These are phyloP conservation scores for Aethina tumida DNA, from an alignment of 1,140 invertebrate species.

Conservation along the genomic window DNA sequence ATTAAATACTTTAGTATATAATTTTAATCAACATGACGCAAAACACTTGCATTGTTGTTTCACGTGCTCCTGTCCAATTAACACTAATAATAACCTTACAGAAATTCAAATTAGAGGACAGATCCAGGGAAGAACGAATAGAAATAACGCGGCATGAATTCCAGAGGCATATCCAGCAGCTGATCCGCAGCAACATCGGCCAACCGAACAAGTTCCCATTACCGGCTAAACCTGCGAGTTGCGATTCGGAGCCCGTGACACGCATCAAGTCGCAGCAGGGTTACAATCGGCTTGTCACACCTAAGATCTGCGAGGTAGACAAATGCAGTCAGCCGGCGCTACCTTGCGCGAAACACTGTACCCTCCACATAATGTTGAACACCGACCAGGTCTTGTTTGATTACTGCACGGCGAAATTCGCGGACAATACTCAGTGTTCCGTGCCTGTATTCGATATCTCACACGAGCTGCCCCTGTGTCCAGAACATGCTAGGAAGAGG, in stretches of 20 bases:
- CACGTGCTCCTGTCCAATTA: too few relatives aligned
- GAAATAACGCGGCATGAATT: conserved; percentile 35
- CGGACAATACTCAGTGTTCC: conserved; percentile 79
- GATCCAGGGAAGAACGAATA: conserved; percentile 32
- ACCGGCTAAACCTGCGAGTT: conserved; percentile 10
- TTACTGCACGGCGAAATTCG: conserved; percentile 80
- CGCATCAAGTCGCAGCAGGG: conserved; percentile 4
- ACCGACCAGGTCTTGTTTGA: conserved; percentile 79
- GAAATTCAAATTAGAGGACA: conserved; percentile 34
- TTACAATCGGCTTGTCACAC: conserved; percentile 20
- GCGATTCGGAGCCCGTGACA: not conserved
- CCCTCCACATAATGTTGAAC: conserved; percentile 78
- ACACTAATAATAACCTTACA: too few relatives aligned
- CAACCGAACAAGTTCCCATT: conserved; percentile 19
- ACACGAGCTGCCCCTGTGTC: conserved; percentile 74
- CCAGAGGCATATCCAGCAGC: conserved; percentile 30
- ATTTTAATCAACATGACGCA: too few relatives aligned
- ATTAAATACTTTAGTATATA: too few relatives aligned
- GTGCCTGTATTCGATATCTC: conserved; percentile 77
- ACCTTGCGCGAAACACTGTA: conserved; percentile 74
- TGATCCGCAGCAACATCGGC: conserved; percentile 30
- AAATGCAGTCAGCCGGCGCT: conserved; percentile 55
- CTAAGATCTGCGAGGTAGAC: conserved; percentile 24
- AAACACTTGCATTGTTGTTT: too few relatives aligned
- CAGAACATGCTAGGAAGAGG: conserved; percentile 67